These are phyloP conservation scores for Microchrysa polita DNA, from an alignment of 2,888 invertebrate species.

Conservation along the genomic window DNA sequence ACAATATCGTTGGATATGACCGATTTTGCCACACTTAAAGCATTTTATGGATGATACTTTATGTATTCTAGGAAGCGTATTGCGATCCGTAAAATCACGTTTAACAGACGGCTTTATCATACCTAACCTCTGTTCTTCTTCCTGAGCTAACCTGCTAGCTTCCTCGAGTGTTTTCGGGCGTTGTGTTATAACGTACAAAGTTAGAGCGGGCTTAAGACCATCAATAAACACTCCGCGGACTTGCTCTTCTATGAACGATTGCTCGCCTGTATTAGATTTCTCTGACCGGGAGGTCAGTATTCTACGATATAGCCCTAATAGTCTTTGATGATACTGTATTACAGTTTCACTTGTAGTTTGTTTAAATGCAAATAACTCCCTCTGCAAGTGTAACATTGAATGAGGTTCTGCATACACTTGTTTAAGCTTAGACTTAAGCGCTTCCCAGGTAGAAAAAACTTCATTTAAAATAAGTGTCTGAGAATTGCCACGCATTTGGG, in stretches of 20 bases:
- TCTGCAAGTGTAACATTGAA: neutral
- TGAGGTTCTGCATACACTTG: conserved; percentile 1
- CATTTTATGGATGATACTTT: neutral
- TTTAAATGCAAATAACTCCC: neutral
- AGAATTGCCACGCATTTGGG: neutral
- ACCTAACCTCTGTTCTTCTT: conserved; percentile 36
- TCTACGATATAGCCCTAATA: neutral
- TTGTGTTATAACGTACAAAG: conserved; percentile 40
- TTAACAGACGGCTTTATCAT: neutral
- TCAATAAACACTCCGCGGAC: neutral
- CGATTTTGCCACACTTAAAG: neutral
- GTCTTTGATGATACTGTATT: neutral
- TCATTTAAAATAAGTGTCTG: neutral
- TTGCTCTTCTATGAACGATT: neutral
- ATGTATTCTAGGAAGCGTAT: neutral
- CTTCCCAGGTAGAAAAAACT: neutral
- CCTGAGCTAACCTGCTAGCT: conserved; percentile 36
- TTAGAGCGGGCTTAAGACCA: neutral
- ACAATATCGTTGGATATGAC: neutral
- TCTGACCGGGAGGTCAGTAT: neutral
- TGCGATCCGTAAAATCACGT: neutral
- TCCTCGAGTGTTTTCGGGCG: conserved; percentile 40
- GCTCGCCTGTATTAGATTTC: neutral
- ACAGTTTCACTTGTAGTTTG: neutral
- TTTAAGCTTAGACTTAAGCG: neutral